Percentiles rank a stretch among this genome's conserved stretches.
phyloP scores from a whole-genome alignment of 1,140 invertebrate genomes.

The Drosophila aff. region DNA sequence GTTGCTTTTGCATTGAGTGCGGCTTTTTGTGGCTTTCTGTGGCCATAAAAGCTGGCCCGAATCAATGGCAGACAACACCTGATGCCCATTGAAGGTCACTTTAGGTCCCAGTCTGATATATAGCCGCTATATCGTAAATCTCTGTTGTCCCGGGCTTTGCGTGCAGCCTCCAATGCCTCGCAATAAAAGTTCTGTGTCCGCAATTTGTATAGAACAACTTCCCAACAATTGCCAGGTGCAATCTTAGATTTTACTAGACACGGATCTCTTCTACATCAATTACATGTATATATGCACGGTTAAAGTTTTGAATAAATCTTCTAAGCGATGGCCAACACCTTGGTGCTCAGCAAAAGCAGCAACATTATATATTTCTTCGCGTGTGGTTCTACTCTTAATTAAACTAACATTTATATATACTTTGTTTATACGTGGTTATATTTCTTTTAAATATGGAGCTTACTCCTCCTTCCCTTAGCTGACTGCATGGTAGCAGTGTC shows the following conservation, averaged over 20 bases:
- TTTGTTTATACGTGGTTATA: conserved; percentile 24
- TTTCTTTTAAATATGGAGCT: neutral
- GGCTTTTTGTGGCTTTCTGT: conserved; percentile 45
- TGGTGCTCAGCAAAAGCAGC: conserved; percentile 71
- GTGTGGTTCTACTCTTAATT: conserved; percentile 12
- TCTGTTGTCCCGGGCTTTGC: conserved; percentile 36
- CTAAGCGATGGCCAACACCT: conserved; percentile 23
- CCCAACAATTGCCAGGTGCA: conserved; percentile 37
- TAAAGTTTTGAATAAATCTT: conserved; percentile 15
- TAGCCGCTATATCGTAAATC: conserved; percentile 5
- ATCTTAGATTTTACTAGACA: conserved; percentile 51
- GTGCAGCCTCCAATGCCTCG: conserved; percentile 72
- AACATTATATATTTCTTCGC: conserved; percentile 5
- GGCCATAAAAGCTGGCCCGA: conserved; percentile 60
- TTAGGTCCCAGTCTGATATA: conserved; percentile 40
- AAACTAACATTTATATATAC: conserved; percentile 34
- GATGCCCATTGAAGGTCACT: conserved; percentile 74
- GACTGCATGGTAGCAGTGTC: neutral
- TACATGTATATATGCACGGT: conserved; percentile 6
- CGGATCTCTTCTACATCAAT: conserved; percentile 31
- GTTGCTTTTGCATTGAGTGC: conserved; percentile 73
- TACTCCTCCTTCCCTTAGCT: neutral
- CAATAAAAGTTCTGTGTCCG: conserved; percentile 28
- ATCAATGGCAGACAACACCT: conserved; percentile 78
- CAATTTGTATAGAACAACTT: conserved; percentile 33